Base-by-base conservation (phyloP, 2,113 vertebrate genomes). In the Galbula dea region DNA sequence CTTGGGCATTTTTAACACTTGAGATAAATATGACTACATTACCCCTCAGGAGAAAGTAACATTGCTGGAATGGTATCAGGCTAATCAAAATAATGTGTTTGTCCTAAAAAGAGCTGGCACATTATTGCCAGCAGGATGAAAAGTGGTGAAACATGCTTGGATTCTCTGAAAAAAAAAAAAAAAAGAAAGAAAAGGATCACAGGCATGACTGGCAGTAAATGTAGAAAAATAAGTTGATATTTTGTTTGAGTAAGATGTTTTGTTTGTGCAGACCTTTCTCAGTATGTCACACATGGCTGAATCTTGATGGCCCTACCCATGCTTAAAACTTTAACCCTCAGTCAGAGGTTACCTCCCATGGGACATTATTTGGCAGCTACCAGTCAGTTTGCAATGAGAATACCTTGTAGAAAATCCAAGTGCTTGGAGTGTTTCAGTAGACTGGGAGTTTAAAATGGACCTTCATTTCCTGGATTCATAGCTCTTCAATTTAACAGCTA, bases 1-100 rank as follows among this genome's bases (percentile, higher is more conserved):
- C 34, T 77, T 12, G 41, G 58, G 19, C 67, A 58, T 83, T 94
- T 94, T 90, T 90, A 95, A 93, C 76, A 69, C 79, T 91, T 88
- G 59, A 77, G 15, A 86, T 80, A 81, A 92, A 83, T n/a, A 66
- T 83, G 85, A 54, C 48, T 65, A 48, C 54, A 39, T 46, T 43
- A 74, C 1, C 39, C 86, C 80, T 52, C 63, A 62, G 68, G 79
- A 94, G n/a, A 80, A 84, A 87, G 41, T 32, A 77, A 75, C 30
- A 52, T 66, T 80, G 93, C 67, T 80, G 54, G 59, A 90, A 88
- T 49, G 24, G 24, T 86, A 94, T 51, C 46, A 73, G 27, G 43
- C 55, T 92, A 92, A 92, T 78, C 46, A 94, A 80, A 94, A 88
- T 69, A 92, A 74, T 2, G 1, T 24, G 55, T 92, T 88, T 81